These are phyloP conservation scores for Chrysogorgia sp. DNA, from an alignment of 92 coral and sea anemone species.

Conservation along the genomic window DNA sequence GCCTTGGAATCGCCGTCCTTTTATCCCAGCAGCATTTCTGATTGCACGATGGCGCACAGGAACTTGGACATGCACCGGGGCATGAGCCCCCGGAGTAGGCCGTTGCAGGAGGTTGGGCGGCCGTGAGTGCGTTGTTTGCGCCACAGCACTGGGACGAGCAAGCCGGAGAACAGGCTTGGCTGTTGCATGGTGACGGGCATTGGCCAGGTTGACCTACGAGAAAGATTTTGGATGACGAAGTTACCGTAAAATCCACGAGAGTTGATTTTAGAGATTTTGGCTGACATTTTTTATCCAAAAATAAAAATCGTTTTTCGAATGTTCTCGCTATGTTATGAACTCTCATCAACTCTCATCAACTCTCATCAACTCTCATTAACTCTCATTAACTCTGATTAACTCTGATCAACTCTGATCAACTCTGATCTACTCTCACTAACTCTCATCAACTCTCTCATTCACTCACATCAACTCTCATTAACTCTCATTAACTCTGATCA, in stretches of 20 bases:
- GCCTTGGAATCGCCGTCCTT: constrained; percentile 27
- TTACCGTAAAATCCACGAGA: neutral
- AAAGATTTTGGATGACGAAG: neutral
- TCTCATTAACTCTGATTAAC: too few relatives aligned
- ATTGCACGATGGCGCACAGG: constrained; percentile 25
- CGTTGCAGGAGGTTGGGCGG: constrained; percentile 21
- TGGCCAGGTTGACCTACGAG: constrained; percentile 18
- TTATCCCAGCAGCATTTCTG: constrained; percentile 46
- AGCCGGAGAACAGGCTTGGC: constrained; percentile 38
- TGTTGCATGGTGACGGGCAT: constrained; percentile 35
- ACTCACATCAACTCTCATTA: too few relatives aligned
- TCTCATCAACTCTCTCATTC: too few relatives aligned
- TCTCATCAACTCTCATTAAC: too few relatives aligned
- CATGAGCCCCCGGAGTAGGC: neutral
- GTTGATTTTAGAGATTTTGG: too few relatives aligned
- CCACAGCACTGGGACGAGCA: constrained; percentile 46
- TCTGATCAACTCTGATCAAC: too few relatives aligned
- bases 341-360: too few relatives aligned
- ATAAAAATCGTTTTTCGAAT: too few relatives aligned
- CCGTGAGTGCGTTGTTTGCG: constrained; percentile 28
- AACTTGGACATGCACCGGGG: constrained; percentile 40
- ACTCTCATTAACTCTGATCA: too few relatives aligned
- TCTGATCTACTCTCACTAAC: too few relatives aligned
- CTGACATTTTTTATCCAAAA: too few relatives aligned
- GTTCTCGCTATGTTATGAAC: too few relatives aligned